Conservation (phyloP, 2,797 vertebrate genomes). For the Pipistrellus kuhlii region DNA sequence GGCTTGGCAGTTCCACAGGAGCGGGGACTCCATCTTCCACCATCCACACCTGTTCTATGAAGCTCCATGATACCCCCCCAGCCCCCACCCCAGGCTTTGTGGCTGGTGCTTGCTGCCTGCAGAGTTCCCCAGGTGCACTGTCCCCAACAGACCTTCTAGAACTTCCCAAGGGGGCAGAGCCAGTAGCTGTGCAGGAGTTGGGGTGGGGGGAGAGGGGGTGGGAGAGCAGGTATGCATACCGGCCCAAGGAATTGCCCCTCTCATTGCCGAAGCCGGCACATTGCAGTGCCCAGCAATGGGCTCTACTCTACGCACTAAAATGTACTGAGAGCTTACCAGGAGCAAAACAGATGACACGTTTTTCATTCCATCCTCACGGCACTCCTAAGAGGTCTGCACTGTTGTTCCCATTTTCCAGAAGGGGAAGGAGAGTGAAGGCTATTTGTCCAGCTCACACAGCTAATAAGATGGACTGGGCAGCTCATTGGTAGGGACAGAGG, state of each 20-base stretch:
- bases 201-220: neutral
- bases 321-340: neutral
- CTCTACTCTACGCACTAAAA: neutral
- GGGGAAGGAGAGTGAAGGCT: neutral
- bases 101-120: neutral
- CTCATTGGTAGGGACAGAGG: neutral
- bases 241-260: neutral
- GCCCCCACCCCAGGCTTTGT: neutral
- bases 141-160: neutral
- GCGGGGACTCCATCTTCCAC: neutral
- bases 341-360: neutral
- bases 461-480: neutral
- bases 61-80: neutral
- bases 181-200: neutral
- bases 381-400: neutral
- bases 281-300: neutral
- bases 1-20: neutral
- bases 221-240: neutral
- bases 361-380: slow-evolving; percentile 34
- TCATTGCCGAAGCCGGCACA: neutral
- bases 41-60: neutral
- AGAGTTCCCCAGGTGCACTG: neutral
- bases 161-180: slow-evolving; percentile 33
- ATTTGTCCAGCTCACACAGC: neutral
- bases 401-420: neutral